phyloP scores from a whole-genome alignment of 2,888 invertebrate genomes.

The Tachina grossa region DNA sequence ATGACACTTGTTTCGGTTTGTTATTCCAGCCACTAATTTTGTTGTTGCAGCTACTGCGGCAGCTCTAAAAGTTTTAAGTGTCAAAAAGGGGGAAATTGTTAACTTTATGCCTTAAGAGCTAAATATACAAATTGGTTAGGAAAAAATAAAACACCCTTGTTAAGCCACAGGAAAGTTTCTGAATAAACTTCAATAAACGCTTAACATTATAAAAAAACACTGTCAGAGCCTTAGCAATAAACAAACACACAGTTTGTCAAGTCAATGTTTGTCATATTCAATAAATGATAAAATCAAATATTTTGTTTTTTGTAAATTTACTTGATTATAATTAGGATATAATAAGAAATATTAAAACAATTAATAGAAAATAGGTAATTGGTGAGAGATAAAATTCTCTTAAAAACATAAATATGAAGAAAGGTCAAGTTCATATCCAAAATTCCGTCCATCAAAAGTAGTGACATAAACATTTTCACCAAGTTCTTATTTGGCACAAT shows the following conservation, averaged over 20 bases:
- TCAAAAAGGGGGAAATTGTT: conserved; percentile 68
- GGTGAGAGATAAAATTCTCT: no score
- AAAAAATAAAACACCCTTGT: conserved; percentile 40
- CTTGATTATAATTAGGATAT: neutral
- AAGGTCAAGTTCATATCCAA: no score
- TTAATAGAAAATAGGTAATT: no score
- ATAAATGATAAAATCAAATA: neutral
- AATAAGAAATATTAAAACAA: no score
- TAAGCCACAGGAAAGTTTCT: conserved; percentile 33
- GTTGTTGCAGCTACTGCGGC: neutral
- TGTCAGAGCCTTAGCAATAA: neutral
- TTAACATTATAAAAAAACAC: conserved; percentile 8
- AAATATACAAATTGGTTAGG: conserved; percentile 18
- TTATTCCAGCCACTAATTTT: conserved; percentile 6
- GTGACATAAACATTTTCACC: no score
- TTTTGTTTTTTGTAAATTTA: no score
- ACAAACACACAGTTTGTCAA: neutral
- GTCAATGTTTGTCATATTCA: neutral
- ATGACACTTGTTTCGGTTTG: conserved; percentile 46
- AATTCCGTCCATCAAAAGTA: no score
- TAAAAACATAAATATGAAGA: no score
- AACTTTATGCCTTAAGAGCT: conserved; percentile 63
- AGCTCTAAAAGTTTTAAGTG: conserved; percentile 42
- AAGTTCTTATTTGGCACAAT: no score
- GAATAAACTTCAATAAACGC: conserved; percentile 54